Conservation (phyloP, 2,888 invertebrate species). For the Orthosia incerta region DNA sequence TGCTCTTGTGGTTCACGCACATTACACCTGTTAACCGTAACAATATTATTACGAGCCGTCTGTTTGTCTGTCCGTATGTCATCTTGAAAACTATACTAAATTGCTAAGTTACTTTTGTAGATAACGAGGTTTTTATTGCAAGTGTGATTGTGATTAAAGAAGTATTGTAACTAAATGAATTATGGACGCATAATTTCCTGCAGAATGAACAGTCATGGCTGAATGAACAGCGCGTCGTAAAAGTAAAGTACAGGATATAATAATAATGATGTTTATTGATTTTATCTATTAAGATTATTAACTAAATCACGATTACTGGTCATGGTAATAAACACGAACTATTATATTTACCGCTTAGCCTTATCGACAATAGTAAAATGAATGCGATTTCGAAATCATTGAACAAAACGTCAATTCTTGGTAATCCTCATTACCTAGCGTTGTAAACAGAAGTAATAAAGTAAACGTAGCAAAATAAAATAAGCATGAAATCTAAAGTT, state of each 20-base stretch:
- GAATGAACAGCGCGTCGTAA: constrained; percentile 22
- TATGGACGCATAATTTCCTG: constrained; percentile 46
- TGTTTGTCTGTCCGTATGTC: constrained; percentile 60
- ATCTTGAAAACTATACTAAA: constrained; percentile 63
- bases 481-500: constrained; percentile 31
- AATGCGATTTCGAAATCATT: background rate
- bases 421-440: constrained; percentile 3
- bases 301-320: constrained; percentile 34
- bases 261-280: constrained; percentile 9
- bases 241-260: constrained; percentile 4
- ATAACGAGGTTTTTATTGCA: constrained; percentile 66
- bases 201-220: constrained; percentile 13
- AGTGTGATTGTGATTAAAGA: constrained; percentile 44
- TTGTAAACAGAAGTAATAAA: constrained; percentile 19
- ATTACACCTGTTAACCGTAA: constrained; percentile 68
- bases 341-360: constrained; percentile 14
- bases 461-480: constrained; percentile 44
- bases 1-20: constrained; percentile 74
- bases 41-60: constrained; percentile 67
- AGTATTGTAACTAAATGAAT: constrained; percentile 51
- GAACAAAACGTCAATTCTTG: constrained; percentile 13
- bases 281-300: constrained; percentile 19
- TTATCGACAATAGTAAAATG: constrained; percentile 3
- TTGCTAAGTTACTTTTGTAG: constrained; percentile 62
- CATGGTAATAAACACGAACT: constrained; percentile 6